Base-by-base conservation (phyloP, 2,797 vertebrate species). In the Enteromius treurensis region DNA sequence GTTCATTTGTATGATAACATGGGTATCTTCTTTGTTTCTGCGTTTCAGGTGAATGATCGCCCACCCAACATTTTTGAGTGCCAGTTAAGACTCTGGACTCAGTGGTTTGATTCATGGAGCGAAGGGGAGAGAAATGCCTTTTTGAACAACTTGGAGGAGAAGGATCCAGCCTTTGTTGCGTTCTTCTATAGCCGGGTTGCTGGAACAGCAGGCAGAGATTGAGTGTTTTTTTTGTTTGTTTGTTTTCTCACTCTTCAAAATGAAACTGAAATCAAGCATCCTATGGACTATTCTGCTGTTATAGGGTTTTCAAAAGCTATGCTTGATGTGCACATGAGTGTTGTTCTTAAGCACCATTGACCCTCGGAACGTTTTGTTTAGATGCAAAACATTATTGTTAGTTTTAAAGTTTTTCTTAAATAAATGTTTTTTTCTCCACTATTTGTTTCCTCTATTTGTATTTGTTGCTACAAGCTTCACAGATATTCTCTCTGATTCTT, bases 81-180 rank as follows among this genome's bases (percentile, higher is more conserved):
- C 90, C 97, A 98, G 90, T 91, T 98, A 45, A 95, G 95, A 53
- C 93, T 98, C 82, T 98, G 97, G 97, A 96, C 93, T 86, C 97
- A 97, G 91, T 98, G 97, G 96, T 98, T 98, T 85, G 95, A 96
- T 87, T 93, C 96, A 13, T 98, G 97, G 97, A 93, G 94, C 70
- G 96, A 97, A 85, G 93, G 95, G 71, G 97, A 98, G 84, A 93
- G 95, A 83, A 97, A 97, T 88, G 91, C 94, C 77, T 97, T 98
- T 89, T 87, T 97, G 73, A 94, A 93, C 85, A 92, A 93, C 45
- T 88, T 98, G 83, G 96, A 97, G 37, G 93, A 95, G 81, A 90
- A 84, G 26, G 95, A 96, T 78, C 93, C 96, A 0, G 87, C 86
- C n/a, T 96, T 97, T 79, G 94, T 96, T 1, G 92, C 93, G 15